Evolutionary conservation across 1,140 invertebrate species (phyloP).

Genomic region (Vollenhovia emeryi): DNA sequence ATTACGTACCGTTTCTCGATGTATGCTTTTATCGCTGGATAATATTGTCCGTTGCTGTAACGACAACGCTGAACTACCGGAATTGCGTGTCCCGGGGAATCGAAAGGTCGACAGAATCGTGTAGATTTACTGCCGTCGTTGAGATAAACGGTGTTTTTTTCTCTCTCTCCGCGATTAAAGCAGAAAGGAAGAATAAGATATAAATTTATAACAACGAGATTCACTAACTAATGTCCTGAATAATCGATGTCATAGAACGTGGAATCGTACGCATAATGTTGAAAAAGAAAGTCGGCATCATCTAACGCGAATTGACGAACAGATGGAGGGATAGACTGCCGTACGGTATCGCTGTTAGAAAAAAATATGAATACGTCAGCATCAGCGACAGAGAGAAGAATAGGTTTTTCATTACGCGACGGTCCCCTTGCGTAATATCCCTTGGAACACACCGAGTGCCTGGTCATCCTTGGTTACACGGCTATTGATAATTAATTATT

Average conservation of each 20-base stretch:
- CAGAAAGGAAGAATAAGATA: background rate
- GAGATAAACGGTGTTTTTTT: background rate
- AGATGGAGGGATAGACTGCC: background rate
- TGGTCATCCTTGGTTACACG: slow-evolving; percentile 8
- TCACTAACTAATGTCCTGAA: background rate
- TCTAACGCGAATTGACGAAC: background rate
- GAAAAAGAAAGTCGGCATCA: background rate
- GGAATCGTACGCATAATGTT: background rate
- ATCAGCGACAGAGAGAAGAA: background rate
- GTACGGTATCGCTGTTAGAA: background rate
- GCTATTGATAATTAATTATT: slow-evolving; percentile 17
- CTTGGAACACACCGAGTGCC: background rate
- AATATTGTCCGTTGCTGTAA: background rate
- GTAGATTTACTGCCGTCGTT: background rate
- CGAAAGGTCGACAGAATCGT: background rate
- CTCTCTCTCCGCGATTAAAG: background rate
- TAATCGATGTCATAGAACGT: background rate
- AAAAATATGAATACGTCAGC: background rate
- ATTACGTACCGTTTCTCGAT: background rate
- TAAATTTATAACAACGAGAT: background rate
- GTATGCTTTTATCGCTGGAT: background rate
- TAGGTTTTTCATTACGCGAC: background rate
- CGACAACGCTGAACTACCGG: background rate
- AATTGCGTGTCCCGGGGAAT: background rate
- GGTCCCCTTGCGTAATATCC: slow-evolving; percentile 4